phyloP scores from a whole-genome alignment of 2,888 invertebrate genomes.

The Lepidonotus clava region DNA sequence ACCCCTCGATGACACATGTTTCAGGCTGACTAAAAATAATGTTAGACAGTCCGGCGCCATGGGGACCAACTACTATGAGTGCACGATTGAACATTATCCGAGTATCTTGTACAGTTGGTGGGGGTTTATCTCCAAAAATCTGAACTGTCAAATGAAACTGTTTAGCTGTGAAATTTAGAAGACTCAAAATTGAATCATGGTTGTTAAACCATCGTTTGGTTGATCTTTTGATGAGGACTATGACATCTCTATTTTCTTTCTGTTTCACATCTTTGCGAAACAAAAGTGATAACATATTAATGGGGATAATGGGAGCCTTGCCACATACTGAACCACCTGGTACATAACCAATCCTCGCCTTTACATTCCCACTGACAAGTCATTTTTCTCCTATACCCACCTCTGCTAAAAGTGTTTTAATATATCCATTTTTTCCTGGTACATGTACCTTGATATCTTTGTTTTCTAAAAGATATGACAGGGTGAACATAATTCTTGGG shows the following conservation, averaged over 20 bases:
- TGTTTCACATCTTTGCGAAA: background rate
- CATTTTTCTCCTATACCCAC: background rate
- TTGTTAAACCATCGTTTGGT: slow-evolving; percentile 50
- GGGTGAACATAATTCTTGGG: slow-evolving; percentile 38
- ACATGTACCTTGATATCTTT: slow-evolving; percentile 50
- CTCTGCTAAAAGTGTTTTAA: background rate
- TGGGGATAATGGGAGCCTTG: background rate
- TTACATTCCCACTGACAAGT: background rate
- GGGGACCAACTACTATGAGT: slow-evolving; percentile 50
- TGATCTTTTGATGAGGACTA: slow-evolving; percentile 59
- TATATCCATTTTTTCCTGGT: background rate
- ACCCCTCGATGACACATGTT: slow-evolving; percentile 55
- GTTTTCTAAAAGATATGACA: slow-evolving; percentile 42
- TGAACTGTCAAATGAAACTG: slow-evolving; percentile 25
- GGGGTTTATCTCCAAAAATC: slow-evolving; percentile 58
- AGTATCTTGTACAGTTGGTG: slow-evolving; percentile 43
- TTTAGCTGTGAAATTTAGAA: background rate
- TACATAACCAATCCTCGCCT: background rate
- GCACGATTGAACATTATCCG: slow-evolving; percentile 49
- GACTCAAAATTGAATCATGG: slow-evolving; percentile 33
- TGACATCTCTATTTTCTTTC: background rate
- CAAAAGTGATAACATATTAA: background rate
- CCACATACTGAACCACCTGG: slow-evolving; percentile 41
- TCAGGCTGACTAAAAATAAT: slow-evolving; percentile 53
- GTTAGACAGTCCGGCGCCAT: slow-evolving; percentile 58